Base-by-base conservation (phyloP, 2,113 vertebrate species). In the Ciconia maguari region DNA sequence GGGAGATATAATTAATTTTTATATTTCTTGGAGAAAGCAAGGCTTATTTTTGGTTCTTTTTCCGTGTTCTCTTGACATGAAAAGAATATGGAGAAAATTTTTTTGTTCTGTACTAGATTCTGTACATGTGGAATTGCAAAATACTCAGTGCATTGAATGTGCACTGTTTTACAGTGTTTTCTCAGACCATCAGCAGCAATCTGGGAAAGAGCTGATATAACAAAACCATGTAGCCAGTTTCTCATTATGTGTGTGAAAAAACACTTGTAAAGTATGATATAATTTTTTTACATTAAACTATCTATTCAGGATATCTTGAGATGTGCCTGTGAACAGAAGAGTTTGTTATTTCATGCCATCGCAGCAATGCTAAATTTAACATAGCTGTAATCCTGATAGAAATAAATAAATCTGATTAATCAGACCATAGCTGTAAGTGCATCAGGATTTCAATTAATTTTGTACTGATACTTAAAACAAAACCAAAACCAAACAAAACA, bases 341-440 rank as follows among this genome's bases (percentile, higher is more conserved):
- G 14, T 78, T 75, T 91, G 71, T 62, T 91, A 64, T 76, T 85
- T 94, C 58, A 83, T 83, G 41, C 57, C 11, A 15, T 87, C 34
- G 46, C 16, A 90, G 64, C 38, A 88, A 54, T 76, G 36, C 57
- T 90, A 78, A 70, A 88, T 90, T 93, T 89, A 94, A 21, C n/a
- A 44, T 72, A 89, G 13, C 82, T 51, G 13, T 85, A 83, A 82
- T 84, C 30, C 68, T 87, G 61, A 38, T 55, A 79, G 62, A 85
- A 94, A 60, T 72, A 72, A 96, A 80, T 96, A 89, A 87, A 90
- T 70, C 68, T 52, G 12, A 62, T 58, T 91, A 90, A 91, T 83
- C 22, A 68, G 84, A 71, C 48, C 38, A 46, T 46, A 93, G 66
- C 68, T 93, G 21, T 89, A 92, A 88, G 21, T 77, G 27, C 21